A percentile compares a stretch with the other conserved stretches of the same genome.
Evolutionary conservation across 2,797 vertebrate species (phyloP).

Genomic region (Sardinella longiceps): DNA sequence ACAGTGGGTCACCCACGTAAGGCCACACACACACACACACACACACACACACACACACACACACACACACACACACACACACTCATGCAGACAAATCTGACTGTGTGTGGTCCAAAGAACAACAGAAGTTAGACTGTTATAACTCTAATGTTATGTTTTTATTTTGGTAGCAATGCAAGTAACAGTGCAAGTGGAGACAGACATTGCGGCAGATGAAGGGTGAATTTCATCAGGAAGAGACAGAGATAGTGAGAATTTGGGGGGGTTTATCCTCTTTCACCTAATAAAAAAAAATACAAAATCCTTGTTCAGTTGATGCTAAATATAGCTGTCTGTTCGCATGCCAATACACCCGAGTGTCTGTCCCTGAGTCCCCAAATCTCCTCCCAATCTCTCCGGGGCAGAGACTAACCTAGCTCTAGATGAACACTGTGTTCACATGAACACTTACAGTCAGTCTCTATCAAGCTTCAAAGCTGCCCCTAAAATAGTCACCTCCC

Average conservation of each 20-base stretch:
- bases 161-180: too few species aligned
- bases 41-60: neutral
- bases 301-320: neutral
- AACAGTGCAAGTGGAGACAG: neutral
- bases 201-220: neutral
- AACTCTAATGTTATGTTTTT: too few species aligned
- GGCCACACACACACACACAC: conserved; percentile 53
- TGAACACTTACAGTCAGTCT: neutral
- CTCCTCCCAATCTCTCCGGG: neutral
- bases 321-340: neutral
- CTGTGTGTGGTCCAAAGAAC: too few species aligned
- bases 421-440: neutral
- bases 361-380: neutral
- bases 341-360: neutral
- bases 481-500: neutral
- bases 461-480: neutral
- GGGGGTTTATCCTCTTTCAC: neutral
- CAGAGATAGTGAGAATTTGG: too few species aligned
- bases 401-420: neutral
- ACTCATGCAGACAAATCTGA: too few species aligned
- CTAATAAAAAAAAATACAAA: neutral
- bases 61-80: neutral
- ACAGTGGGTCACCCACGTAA: conserved; percentile 88
- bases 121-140: too few species aligned
- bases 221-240: neutral